Percentiles rank a stretch among this genome's conserved stretches.
phyloP scores from a whole-genome alignment of 2,888 invertebrate species.

The Eupithecia exiguata region DNA sequence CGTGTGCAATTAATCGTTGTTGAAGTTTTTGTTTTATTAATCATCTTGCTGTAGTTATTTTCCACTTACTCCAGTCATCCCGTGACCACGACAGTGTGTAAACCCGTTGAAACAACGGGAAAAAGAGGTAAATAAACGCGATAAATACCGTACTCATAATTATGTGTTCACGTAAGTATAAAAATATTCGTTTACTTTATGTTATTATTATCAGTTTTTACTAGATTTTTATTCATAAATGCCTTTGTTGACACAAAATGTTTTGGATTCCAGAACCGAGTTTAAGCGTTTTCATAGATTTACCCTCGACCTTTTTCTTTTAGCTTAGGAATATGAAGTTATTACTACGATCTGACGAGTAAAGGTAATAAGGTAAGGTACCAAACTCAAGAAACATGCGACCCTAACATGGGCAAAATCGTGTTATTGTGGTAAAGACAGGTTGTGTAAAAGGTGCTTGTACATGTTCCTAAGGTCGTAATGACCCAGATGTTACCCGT shows the following conservation, averaged over 20 bases:
- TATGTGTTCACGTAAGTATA: no score
- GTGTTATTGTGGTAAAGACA: slow-evolving; percentile 4
- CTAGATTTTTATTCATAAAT: no score
- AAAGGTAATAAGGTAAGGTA: neutral
- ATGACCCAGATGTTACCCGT: slow-evolving; percentile 2
- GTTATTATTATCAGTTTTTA: no score
- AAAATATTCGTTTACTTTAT: no score
- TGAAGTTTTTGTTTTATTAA: no score
- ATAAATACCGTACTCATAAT: no score
- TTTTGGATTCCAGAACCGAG: neutral
- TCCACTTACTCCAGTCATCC: no score
- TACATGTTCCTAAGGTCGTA: neutral
- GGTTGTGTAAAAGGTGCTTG: slow-evolving; percentile 7
- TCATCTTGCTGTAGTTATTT: no score
- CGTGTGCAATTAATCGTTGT: no score
- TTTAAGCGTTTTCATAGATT: neutral
- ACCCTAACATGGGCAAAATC: neutral
- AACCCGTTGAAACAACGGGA: no score
- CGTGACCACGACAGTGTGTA: no score
- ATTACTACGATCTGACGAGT: neutral
- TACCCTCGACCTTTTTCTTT: neutral
- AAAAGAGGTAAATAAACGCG: no score
- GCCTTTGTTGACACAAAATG: neutral
- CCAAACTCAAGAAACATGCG: neutral
- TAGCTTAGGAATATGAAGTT: neutral